Evolutionary conservation across 2,888 invertebrate genomes (phyloP), one percentile per base, ranked within the genome.

Genomic region (Caenorhabditis wallacei): DNA sequence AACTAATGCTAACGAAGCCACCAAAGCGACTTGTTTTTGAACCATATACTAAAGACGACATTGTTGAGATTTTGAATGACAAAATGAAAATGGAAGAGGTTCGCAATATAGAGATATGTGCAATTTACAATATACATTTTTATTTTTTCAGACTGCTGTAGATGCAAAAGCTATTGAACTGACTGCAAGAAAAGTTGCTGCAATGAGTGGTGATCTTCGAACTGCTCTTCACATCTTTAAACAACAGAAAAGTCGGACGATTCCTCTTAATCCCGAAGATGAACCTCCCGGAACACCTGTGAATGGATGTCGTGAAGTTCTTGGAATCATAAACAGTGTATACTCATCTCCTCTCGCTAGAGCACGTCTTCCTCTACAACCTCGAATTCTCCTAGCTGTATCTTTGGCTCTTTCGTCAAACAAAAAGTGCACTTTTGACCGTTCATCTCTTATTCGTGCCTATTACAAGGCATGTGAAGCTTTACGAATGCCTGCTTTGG

Each of bases 151-250:
- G 79, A 63, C 46, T 10, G 59, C 20, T 4, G 13, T 96, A 1
- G 95, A 98, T 92, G 95, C 96, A 51, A 95, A 95, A 0, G 94
- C 98, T 0, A 93, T 99, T 64, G 96, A 97, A 92, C 94, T 98
- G 93, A 94, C 98, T 88, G 97, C 98, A 57, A 95, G 95, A 89
- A 98, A 98, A 94, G 96, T 98, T 20, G 95, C 98, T 0, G 95
- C 97, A 0, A 94, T 96, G 64, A 97, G 97, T 11, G 98, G 99
- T 0, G 99, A 99, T 92, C 95, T 97, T 89, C 94, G 99, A 70
- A 94, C 96, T 92, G 98, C 98, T 0, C 93, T 99, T 75, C 97
- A 98, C 92, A 96, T 98, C 82, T 96, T 97, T 86, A 86, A 87
- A 24, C 87, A 88, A 59, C 85, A 87, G 26, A 90, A 93, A 54